phyloP scores from a whole-genome alignment of 2,888 invertebrate genomes.

The Steinernema carpocapsae region DNA sequence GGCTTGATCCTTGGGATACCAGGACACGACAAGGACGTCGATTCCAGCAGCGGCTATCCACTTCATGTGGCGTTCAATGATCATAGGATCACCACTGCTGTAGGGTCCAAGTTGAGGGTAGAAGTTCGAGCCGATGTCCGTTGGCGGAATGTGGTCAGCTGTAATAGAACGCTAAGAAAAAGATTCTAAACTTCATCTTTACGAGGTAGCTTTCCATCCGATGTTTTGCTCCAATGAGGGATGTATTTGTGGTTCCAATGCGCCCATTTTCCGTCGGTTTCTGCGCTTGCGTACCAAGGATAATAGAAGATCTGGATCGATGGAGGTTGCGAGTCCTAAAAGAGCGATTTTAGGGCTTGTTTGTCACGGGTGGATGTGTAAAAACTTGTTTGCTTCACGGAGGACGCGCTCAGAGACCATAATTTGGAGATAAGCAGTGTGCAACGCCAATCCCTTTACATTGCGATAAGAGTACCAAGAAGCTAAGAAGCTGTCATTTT shows the following conservation, averaged over 20 bases:
- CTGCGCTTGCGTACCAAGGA: conserved; percentile 69
- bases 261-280: conserved; percentile 64
- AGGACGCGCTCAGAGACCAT: too few species aligned
- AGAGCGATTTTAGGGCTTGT: neutral
- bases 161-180: conserved; percentile 38
- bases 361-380: too few species aligned
- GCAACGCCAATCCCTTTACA: too few species aligned
- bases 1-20: conserved; percentile 71
- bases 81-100: conserved; percentile 66
- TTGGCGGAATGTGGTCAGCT: conserved; percentile 73
- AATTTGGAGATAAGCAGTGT: too few species aligned
- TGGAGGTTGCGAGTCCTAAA: conserved; percentile 61
- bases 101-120: conserved; percentile 74
- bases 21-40: conserved; percentile 74
- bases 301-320: conserved; percentile 71
- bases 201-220: conserved; percentile 7
- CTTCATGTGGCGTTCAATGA: conserved; percentile 74
- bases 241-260: conserved; percentile 71
- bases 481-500: too few species aligned
- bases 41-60: conserved; percentile 75
- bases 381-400: too few species aligned
- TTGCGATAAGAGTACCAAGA: too few species aligned
- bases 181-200: neutral
- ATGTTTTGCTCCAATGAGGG: conserved; percentile 37
- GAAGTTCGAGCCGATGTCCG: conserved; percentile 73